Evolutionary conservation across 2,797 vertebrate species (phyloP).

Genomic region (Catharus ustulatus): DNA sequence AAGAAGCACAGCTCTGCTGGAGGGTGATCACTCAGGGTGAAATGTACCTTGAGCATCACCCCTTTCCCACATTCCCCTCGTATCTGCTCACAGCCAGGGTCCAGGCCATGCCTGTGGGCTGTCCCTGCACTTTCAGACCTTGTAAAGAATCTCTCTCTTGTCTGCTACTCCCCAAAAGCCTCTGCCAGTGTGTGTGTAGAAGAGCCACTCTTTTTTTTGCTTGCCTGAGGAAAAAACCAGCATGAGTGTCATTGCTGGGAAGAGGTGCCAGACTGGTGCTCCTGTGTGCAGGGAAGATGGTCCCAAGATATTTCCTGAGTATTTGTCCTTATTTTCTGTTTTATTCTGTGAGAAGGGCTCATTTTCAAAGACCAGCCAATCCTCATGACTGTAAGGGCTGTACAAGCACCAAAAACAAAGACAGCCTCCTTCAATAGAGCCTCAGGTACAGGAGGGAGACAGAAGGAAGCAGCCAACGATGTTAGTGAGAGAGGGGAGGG

Average conservation of each 20-base stretch:
- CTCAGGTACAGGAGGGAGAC: not conserved
- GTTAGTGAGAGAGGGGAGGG: not conserved
- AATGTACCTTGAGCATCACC: not conserved
- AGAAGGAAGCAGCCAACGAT: not conserved
- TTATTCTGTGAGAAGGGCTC: not conserved
- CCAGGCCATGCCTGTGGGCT: not conserved
- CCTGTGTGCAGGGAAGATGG: not conserved
- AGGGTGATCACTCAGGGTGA: rapidly evolving
- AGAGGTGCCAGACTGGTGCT: not conserved
- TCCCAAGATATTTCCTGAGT: not conserved
- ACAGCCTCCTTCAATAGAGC: not conserved
- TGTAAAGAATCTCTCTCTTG: not conserved
- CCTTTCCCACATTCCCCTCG: rapidly evolving
- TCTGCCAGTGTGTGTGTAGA: not conserved
- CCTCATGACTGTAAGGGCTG: not conserved
- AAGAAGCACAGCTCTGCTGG: not conserved
- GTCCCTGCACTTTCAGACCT: not conserved
- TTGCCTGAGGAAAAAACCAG: not conserved
- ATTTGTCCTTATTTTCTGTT: not conserved
- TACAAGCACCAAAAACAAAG: not conserved
- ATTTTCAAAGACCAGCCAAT: not conserved
- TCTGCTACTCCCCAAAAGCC: not conserved
- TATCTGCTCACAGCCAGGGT: not conserved
- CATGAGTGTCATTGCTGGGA: not conserved
- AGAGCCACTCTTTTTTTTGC: not conserved